Evolutionary conservation across 1,140 invertebrate genomes (phyloP).

Genomic region (Papilio polytes): DNA sequence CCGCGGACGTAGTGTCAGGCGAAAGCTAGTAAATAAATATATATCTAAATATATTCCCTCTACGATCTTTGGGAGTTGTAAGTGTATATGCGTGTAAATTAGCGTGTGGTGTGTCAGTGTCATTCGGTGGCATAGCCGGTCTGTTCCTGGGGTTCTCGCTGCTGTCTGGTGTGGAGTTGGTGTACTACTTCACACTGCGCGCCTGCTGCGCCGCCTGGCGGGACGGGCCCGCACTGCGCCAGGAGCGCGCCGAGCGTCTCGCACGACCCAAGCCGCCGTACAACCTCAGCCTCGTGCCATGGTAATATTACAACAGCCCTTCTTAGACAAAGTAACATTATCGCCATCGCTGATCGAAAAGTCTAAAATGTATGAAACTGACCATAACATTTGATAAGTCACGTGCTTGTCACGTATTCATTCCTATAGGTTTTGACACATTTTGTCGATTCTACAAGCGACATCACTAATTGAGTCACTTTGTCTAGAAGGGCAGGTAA

Average conservation of each 20-base stretch:
- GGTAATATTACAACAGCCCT: slow-evolving; percentile 57
- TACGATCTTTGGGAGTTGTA: too few species aligned
- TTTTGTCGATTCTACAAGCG: too few species aligned
- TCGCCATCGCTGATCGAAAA: too few species aligned
- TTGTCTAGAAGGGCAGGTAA: slow-evolving; percentile 63
- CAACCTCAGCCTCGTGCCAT: slow-evolving; percentile 73
- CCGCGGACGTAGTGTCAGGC: too few species aligned
- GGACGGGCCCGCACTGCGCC: slow-evolving; percentile 62
- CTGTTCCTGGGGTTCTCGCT: slow-evolving; percentile 90
- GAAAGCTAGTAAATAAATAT: too few species aligned
- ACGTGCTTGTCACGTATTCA: too few species aligned
- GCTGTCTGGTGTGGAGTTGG: slow-evolving; percentile 88
- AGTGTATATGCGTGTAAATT: too few species aligned
- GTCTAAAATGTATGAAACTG: background rate
- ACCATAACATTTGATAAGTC: too few species aligned
- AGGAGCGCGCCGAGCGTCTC: slow-evolving; percentile 62
- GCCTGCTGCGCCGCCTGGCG: slow-evolving; percentile 86
- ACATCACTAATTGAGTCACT: too few species aligned
- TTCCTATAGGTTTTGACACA: too few species aligned
- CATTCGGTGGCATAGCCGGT: slow-evolving; percentile 90
- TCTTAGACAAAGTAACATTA: too few species aligned
- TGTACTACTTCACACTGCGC: slow-evolving; percentile 89
- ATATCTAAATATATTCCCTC: too few species aligned
- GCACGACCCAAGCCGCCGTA: slow-evolving; percentile 69
- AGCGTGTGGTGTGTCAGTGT: slow-evolving; percentile 78